These are phyloP conservation scores for Sylvietta virens DNA, from an alignment of 2,113 vertebrate genomes.

Conservation along the genomic window DNA sequence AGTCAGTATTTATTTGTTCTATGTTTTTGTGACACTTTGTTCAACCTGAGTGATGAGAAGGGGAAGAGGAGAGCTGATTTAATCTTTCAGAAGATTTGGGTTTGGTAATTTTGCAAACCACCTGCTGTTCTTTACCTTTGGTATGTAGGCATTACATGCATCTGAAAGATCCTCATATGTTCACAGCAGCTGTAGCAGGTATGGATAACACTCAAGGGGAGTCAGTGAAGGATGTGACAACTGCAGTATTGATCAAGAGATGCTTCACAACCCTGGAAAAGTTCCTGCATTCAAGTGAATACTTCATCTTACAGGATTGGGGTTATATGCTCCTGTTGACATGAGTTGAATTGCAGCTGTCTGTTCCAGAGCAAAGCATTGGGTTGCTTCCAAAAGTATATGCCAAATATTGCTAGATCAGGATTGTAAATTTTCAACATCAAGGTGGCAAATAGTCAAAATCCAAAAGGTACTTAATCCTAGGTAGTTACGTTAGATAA, in stretches of 20 bases:
- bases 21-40: neutral
- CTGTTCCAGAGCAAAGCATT: neutral
- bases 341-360: neutral
- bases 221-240: neutral
- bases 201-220: neutral
- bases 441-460: neutral
- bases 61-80: neutral
- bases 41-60: neutral
- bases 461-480: neutral
- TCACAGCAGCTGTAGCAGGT: neutral
- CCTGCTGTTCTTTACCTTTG: neutral
- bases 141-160: neutral
- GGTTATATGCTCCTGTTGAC: neutral
- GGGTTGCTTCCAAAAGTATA: neutral
- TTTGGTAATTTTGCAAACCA: neutral
- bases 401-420: neutral
- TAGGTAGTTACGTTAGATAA: neutral
- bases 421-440: neutral
- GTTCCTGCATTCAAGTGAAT: neutral
- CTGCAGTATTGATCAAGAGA: neutral
- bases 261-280: neutral
- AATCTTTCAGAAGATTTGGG: neutral
- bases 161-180: neutral
- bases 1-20: neutral
- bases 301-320: neutral